Evolutionary conservation across 2,113 vertebrate genomes (phyloP).

Genomic region (Aegithalos caudatus): DNA sequence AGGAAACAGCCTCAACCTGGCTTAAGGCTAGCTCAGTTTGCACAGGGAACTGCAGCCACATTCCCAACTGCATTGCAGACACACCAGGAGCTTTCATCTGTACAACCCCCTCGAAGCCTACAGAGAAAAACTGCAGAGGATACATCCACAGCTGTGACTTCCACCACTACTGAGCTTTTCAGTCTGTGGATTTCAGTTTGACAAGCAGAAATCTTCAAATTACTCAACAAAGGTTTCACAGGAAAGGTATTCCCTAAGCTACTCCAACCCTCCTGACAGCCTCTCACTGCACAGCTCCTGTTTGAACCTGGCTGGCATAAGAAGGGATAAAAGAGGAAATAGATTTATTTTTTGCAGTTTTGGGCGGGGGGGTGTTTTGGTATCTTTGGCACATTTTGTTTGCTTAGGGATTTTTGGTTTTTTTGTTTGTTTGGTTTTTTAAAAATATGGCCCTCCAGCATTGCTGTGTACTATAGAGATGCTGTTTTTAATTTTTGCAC

Average conservation of each 20-base stretch:
- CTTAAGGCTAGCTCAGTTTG: background rate
- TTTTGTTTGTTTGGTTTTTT: fast-evolving
- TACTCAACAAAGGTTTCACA: background rate
- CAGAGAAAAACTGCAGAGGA: background rate
- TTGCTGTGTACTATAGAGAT: fast-evolving
- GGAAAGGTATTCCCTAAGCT: background rate
- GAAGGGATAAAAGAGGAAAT: background rate
- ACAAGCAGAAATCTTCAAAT: background rate
- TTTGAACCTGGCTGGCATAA: background rate
- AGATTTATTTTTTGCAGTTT: background rate
- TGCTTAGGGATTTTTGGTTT: background rate
- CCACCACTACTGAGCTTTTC: background rate
- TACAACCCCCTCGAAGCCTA: background rate
- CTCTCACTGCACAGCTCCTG: background rate
- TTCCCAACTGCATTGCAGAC: slow-evolving; percentile 9
- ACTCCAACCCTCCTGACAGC: background rate
- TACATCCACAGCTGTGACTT: fast-evolving
- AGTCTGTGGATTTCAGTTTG: background rate
- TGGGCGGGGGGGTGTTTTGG: no score
- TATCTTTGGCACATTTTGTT: background rate
- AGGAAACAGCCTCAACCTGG: background rate
- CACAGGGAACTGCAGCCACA: background rate
- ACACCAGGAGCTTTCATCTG: background rate
- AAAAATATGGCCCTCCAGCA: background rate
- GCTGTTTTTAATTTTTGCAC: background rate